Base-by-base conservation (phyloP, 2,797 vertebrate genomes). In the Enteromius thamalakanensis region DNA sequence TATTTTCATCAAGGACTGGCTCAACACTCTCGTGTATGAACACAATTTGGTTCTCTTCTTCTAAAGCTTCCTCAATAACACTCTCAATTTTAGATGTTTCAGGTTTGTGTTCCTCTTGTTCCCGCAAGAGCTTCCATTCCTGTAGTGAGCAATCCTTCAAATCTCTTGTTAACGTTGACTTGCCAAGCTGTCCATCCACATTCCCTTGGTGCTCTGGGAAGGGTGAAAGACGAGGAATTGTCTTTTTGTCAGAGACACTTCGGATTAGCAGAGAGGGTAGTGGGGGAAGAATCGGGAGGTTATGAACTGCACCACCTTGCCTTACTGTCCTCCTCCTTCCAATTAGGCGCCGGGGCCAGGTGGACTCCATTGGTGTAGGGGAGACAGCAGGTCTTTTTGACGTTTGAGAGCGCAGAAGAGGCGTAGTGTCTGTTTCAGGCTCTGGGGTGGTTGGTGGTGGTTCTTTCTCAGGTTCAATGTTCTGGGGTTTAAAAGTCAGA, bases 261-360 rank as follows among this genome's bases (percentile, higher is more conserved):
- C 94, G 90, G 4, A 87, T 86, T 51, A 91, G 83, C 80, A 95
- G 90, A 21, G 94, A 91, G 21, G 95, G 95, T n/a, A 95, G 91
- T 0, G 95, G 95, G 0, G 95, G 95, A 3, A 95, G 94, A 72
- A 95, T 95, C 6, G 95, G 95, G 29, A 95, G 93, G 86, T 95
- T 95, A 87, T 95, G 94, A 72, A 94, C 85, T 1, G 92, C 95
- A 1, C 95, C 95, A 10, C 95, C 95, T 79, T 95, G 95, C 19
- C 94, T 92, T 51, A 95, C 94, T 0, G 95, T 95, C 86, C 95
- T 94, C 87, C 94, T 94, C 74, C 94, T 89, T 42, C 94, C 93
- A 14, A 95, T 92, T 65, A 95, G 90, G 60, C 94, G 88, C 4
- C 95, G 92, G 5, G 95, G 95, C 95, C 95, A 95, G n/a, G 95